phyloP scores from a whole-genome alignment of 2,113 vertebrate species.

The Elaphurus davidianus region DNA sequence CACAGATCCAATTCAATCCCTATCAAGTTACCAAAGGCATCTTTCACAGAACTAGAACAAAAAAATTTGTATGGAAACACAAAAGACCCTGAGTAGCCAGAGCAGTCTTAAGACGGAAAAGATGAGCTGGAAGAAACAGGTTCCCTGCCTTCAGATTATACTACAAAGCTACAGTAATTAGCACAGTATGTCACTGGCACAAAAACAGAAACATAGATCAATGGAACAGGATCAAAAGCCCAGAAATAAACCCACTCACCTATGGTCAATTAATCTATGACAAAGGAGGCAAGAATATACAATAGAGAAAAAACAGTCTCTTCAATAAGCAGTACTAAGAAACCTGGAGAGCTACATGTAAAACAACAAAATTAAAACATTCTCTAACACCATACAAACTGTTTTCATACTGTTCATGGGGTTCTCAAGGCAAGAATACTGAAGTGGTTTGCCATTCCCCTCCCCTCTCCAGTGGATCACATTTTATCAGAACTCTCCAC shows the following conservation, averaged over 20 bases:
- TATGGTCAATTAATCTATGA: neutral
- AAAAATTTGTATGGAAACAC: neutral
- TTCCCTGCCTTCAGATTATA: neutral
- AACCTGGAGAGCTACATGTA: neutral
- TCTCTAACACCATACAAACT: neutral
- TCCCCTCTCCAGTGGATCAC: neutral
- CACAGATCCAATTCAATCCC: neutral
- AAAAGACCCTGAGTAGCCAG: neutral
- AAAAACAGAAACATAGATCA: neutral
- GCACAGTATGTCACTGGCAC: neutral
- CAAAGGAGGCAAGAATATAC: neutral
- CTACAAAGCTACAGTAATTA: neutral
- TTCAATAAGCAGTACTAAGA: neutral
- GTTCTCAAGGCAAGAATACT: neutral
- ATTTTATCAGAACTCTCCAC: neutral
- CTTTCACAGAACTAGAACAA: neutral
- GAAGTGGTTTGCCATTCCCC: neutral
- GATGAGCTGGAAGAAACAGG: neutral
- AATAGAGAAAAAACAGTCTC: neutral
- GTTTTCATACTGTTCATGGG: neutral
- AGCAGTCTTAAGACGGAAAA: neutral
- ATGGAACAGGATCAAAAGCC: neutral
- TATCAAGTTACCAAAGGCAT: neutral
- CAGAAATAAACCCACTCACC: neutral
- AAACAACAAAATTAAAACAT: neutral